These are phyloP conservation scores for Eulemur rubriventer DNA, from an alignment of 2,797 vertebrate species.

Conservation along the genomic window DNA sequence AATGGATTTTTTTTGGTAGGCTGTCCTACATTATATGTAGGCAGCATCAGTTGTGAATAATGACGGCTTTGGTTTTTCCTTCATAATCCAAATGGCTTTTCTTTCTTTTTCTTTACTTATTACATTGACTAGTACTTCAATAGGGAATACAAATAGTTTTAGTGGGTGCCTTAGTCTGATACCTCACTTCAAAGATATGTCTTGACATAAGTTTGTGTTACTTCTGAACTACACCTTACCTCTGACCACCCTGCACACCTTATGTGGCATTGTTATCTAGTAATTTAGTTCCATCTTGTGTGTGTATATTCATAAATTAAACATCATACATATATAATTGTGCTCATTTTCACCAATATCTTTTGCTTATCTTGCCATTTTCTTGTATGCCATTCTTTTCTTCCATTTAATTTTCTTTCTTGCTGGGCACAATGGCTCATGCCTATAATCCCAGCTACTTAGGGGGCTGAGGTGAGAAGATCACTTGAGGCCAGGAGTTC, in stretches of 20 bases:
- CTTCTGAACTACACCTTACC: background rate
- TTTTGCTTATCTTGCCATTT: background rate
- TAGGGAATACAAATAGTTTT: background rate
- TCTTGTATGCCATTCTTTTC: background rate
- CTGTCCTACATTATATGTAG: background rate
- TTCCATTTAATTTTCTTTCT: background rate
- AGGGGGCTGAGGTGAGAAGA: too few species aligned
- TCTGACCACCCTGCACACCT: background rate
- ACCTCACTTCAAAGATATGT: background rate
- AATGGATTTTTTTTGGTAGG: background rate
- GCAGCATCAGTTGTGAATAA: background rate
- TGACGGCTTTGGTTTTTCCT: background rate
- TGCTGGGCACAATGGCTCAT: too few species aligned
- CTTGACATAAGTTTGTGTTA: background rate
- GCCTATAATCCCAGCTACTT: too few species aligned
- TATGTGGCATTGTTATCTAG: background rate
- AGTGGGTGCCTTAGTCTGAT: background rate
- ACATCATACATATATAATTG: background rate
- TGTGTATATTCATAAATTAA: background rate
- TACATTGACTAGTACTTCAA: background rate
- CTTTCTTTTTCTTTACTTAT: constrained; percentile 34
- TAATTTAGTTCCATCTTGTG: background rate
- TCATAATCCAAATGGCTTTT: background rate
- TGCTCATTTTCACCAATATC: background rate
- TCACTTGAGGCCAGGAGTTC: too few species aligned